Percentiles rank a stretch among this genome's conserved stretches.
phyloP scores from a whole-genome alignment of 1,140 invertebrate species.

The Frieseomelitta varia region DNA sequence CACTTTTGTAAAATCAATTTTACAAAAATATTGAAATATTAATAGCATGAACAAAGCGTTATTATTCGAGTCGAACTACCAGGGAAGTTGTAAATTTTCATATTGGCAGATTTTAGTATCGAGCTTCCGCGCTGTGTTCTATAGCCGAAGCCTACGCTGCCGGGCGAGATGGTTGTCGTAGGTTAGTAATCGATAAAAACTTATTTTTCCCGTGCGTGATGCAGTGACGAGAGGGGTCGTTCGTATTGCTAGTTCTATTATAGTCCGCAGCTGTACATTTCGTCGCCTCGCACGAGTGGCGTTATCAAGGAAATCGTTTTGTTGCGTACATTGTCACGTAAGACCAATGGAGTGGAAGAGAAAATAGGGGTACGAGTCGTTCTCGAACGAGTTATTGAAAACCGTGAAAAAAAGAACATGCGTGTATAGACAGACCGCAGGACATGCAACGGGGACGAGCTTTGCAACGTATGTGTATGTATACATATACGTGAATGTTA shows the following conservation, averaged over 20 bases:
- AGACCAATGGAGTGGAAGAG: slow-evolving; percentile 43
- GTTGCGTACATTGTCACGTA: slow-evolving; percentile 45
- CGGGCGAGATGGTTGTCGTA: slow-evolving; percentile 70
- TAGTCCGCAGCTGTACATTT: slow-evolving; percentile 57
- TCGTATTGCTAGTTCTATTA: slow-evolving; percentile 54
- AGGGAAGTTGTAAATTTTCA: neutral
- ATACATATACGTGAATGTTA: neutral
- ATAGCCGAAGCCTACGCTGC: neutral
- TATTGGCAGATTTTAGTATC: slow-evolving; percentile 48
- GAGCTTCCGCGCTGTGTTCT: slow-evolving; percentile 27
- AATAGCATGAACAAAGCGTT: neutral
- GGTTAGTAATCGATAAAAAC: slow-evolving; percentile 72
- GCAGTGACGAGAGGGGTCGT: neutral
- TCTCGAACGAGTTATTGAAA: slow-evolving; percentile 55
- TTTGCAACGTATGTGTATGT: slow-evolving; percentile 1
- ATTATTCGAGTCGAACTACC: neutral
- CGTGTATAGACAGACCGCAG: neutral
- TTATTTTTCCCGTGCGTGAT: slow-evolving; percentile 61
- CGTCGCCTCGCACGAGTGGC: slow-evolving; percentile 47
- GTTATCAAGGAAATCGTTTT: slow-evolving; percentile 62
- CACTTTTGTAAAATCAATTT: neutral
- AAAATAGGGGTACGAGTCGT: neutral
- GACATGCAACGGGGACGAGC: neutral
- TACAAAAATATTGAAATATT: neutral
- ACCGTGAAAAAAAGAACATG: slow-evolving; percentile 33